Conservation (phyloP, 2,797 vertebrate genomes). For the Coilia nasus region DNA sequence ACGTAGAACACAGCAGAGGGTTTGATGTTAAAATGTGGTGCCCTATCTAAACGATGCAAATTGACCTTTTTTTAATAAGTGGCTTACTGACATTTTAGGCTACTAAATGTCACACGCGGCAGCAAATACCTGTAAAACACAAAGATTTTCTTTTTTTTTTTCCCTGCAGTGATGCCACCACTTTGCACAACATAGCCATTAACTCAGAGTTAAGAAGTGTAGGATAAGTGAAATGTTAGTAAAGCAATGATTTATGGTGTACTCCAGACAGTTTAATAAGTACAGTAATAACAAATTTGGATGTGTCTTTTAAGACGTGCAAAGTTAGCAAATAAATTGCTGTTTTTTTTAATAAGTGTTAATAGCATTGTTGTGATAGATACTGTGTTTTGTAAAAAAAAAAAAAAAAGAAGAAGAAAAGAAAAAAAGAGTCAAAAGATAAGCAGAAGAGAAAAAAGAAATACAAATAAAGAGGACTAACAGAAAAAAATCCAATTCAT, state of each 20-base stretch:
- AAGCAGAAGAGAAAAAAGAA: neutral
- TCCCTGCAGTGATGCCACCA: neutral
- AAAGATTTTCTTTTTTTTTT: neutral
- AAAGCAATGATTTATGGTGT: neutral
- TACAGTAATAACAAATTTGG: neutral
- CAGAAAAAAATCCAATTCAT: neutral
- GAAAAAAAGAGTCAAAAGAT: neutral
- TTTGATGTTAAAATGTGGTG: neutral
- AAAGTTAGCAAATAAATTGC: neutral
- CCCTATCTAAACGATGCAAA: neutral
- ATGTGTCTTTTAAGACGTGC: neutral
- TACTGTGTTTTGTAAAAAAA: neutral
- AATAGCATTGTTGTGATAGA: neutral
- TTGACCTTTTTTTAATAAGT: neutral
- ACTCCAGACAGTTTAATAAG: neutral
- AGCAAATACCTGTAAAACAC: neutral
- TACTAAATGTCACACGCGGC: neutral
- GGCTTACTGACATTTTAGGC: neutral
- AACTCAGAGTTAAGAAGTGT: neutral
- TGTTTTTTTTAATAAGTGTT: neutral
- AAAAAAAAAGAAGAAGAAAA: neutral
- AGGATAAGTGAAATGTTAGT: neutral
- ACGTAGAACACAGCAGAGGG: neutral
- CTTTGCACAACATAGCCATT: neutral
- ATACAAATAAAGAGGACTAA: neutral